A percentile compares a stretch with the other conserved stretches of the same genome.
These are phyloP conservation scores for Stenoptilia bipunctidactyla DNA, from an alignment of 2,888 invertebrate species.

Conservation along the genomic window DNA sequence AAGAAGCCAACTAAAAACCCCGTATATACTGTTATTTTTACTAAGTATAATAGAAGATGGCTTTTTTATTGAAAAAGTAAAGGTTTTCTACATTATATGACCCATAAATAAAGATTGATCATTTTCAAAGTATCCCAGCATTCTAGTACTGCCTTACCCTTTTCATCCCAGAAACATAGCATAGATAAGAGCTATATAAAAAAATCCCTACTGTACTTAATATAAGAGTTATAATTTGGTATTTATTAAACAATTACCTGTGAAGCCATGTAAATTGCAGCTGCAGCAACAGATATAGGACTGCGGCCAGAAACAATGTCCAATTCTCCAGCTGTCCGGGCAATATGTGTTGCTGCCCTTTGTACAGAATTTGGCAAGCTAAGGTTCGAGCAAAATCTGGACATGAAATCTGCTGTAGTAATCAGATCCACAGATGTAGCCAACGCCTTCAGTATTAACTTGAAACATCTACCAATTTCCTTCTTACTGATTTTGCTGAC, in stretches of 20 bases:
- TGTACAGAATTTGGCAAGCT: constrained; percentile 90
- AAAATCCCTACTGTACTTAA: too few relatives aligned
- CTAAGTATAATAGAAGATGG: too few relatives aligned
- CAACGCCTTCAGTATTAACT: constrained; percentile 93
- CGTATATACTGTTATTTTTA: too few relatives aligned
- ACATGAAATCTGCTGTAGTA: constrained; percentile 99
- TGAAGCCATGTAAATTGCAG: constrained; percentile 99
- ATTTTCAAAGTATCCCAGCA: too few relatives aligned
- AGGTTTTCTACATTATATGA: too few relatives aligned
- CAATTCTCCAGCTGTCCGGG: constrained; percentile 94
- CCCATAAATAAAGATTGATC: too few relatives aligned
- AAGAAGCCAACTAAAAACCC: too few relatives aligned
- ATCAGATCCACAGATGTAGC: constrained; percentile 98
- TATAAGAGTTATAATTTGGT: too few relatives aligned
- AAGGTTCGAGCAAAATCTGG: constrained; percentile 96
- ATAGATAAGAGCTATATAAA: too few relatives aligned
- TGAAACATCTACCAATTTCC: constrained; percentile 98
- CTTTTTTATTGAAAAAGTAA: too few relatives aligned
- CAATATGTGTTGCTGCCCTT: constrained; percentile 96
- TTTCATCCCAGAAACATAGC: too few relatives aligned
- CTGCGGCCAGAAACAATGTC: constrained; percentile 98
- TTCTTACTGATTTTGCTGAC: constrained; percentile 99
- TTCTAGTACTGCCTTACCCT: too few relatives aligned
- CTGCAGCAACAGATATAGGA: constrained; percentile 98
- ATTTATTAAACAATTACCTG: constrained; percentile 73